Base-by-base conservation (phyloP, 2,888 invertebrate genomes). In the Myopa testacea region DNA sequence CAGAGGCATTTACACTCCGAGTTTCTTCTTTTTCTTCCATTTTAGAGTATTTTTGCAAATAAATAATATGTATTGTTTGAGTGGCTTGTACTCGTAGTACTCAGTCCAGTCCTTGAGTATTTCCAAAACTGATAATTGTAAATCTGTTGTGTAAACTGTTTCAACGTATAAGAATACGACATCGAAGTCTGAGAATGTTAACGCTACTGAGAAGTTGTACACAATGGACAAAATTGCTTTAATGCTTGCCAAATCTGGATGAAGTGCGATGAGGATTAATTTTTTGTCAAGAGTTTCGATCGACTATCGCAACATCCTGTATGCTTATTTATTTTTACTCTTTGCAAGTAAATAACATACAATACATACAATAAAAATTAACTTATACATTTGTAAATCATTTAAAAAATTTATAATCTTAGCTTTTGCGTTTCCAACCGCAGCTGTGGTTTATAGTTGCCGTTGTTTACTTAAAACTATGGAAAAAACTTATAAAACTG, bases 1-100 rank as follows among this genome's bases (percentile, higher is more conserved):
- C 84, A 86, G 85, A 85, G 85, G 85, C 87, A 83, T 83, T 86
- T 81, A 84, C 86, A 82, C 86, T 86, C 84, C 87, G 86, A 82
- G 83, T 86, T 86, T 86, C 82, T 83, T 84, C 81, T 80, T 82
- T 85, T 83, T 81, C 83, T 71, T 82, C 82, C 74, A 85, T 82
- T 79, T 82, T 84, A 73, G 85, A 85, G 79, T 84, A 84, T 82
- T 82, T 85, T 77, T 84, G 81, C 82, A 84, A 84, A 81, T 81
- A 62, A 62, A 16, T n/a, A 55, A 55, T n/a, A 55, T n/a, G 55
- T 55, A 55, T 55, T n/a, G 10, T 3, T 55, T 55, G 14, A 16
- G 14, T 55, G 55, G 16, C 16, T 14, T 16, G 7, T 67, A 34
- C 37, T 26, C 40, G 37, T 38, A 55, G 55, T 26, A 26, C 26